phyloP scores from a whole-genome alignment of 2,797 vertebrate species.

The Pachyuromys duprasi region DNA sequence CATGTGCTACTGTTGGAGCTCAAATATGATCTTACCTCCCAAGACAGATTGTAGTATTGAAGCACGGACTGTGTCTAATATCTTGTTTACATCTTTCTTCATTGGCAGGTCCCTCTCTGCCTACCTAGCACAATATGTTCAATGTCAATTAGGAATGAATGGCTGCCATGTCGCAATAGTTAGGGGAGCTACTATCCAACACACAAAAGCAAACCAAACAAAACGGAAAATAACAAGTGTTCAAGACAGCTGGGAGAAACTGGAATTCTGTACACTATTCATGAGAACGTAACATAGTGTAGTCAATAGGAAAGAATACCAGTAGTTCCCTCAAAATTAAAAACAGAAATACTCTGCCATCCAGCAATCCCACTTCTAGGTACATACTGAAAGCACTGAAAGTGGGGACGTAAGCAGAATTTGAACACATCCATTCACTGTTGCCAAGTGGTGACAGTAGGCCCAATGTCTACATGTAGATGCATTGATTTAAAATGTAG shows the following conservation, averaged over 20 bases:
- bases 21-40: neutral
- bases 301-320: neutral
- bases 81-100: neutral
- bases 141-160: slow-evolving; percentile 11
- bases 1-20: neutral
- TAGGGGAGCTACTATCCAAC: neutral
- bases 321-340: neutral
- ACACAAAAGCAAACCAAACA: neutral
- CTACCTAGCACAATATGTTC: neutral
- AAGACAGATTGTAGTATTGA: neutral
- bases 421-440: neutral
- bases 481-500: neutral
- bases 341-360: neutral
- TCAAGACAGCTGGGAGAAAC: neutral
- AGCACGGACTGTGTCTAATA: neutral
- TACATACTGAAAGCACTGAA: neutral
- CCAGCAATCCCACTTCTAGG: neutral
- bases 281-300: neutral
- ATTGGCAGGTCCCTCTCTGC: neutral
- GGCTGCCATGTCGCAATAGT: neutral
- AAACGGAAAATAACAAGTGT: neutral
- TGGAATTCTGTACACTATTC: neutral
- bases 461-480: neutral
- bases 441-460: neutral
- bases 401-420: neutral